Evolutionary conservation across 2,113 vertebrate species (phyloP).

Genomic region (Xiphophorus maculatus): DNA sequence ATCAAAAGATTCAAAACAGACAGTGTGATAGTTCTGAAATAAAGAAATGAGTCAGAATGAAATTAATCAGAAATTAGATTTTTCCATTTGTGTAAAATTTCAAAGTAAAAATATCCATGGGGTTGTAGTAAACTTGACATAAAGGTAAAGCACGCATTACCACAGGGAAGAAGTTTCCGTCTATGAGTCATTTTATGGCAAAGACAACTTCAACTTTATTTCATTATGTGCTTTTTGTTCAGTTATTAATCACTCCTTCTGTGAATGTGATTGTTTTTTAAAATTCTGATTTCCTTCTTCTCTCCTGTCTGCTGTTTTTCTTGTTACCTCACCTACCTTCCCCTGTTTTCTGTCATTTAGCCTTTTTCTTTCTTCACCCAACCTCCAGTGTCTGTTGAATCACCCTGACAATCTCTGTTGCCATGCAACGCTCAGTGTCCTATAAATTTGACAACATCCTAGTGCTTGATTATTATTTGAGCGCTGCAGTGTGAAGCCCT

Average conservation of each 20-base stretch:
- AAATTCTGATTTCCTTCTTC: constrained; percentile 38
- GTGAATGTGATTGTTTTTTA: constrained; percentile 27
- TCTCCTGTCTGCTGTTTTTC: constrained; percentile 23
- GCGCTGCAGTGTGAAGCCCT: constrained; percentile 69
- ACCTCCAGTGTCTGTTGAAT: constrained; percentile 67
- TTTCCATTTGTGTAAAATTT: constrained; percentile 14
- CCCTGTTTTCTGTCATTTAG: constrained; percentile 59
- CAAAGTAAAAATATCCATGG: constrained; percentile 19
- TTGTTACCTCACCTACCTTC: constrained; percentile 45
- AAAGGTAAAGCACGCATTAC: constrained; percentile 5
- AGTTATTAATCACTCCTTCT: constrained; percentile 34
- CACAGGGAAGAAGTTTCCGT: constrained; percentile 12
- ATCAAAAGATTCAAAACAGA: neutral
- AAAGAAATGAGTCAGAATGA: neutral
- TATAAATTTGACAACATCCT: constrained; percentile 81
- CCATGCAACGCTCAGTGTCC: constrained; percentile 77
- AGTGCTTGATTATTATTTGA: constrained; percentile 81
- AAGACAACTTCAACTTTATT: constrained; percentile 38
- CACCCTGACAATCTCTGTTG: constrained; percentile 76
- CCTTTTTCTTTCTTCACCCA: constrained; percentile 52
- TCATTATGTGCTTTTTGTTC: constrained; percentile 31
- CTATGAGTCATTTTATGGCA: constrained; percentile 27
- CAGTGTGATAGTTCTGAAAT: neutral
- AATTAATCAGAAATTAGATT: constrained; percentile 14
- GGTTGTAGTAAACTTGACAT: constrained; percentile 11